Evolutionary conservation across 2,888 invertebrate species (phyloP).

Genomic region (Neocrepidodera transversa): DNA sequence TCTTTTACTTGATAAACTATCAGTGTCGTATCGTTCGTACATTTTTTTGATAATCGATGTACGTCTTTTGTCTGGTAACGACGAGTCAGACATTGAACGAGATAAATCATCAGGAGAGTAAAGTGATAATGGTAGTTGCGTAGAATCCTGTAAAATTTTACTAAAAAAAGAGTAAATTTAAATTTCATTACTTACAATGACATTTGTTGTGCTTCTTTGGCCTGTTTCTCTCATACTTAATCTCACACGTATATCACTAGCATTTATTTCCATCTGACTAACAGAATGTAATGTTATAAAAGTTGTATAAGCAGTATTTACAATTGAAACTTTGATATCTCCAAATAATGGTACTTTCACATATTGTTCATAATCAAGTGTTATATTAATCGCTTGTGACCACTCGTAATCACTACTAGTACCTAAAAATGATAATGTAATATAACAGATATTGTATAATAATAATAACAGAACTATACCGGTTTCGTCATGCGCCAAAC

Average conservation of each 20-base stretch:
- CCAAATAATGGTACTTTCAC: slow-evolving; percentile 67
- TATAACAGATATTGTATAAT: too few species aligned
- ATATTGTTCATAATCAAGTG: slow-evolving; percentile 64
- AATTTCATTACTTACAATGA: too few species aligned
- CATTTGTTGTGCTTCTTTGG: too few species aligned
- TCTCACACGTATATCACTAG: slow-evolving; percentile 79
- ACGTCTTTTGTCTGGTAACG: slow-evolving; percentile 11
- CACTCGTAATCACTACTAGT: slow-evolving; percentile 52
- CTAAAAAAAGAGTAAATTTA: too few species aligned
- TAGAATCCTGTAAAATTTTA: too few species aligned
- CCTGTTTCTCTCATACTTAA: slow-evolving; percentile 60
- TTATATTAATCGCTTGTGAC: slow-evolving; percentile 63
- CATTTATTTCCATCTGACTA: slow-evolving; percentile 78
- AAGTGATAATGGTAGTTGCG: background rate
- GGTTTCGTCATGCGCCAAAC: background rate
- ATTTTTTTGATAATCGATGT: background rate
- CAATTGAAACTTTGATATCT: slow-evolving; percentile 65
- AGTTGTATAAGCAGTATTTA: slow-evolving; percentile 63
- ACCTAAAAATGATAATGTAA: slow-evolving; percentile 21
- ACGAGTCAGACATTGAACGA: slow-evolving; percentile 32
- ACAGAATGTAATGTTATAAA: slow-evolving; percentile 65
- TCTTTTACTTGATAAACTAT: slow-evolving; percentile 10
- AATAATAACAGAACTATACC: too few species aligned
- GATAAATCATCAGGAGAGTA: slow-evolving; percentile 15
- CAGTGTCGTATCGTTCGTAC: background rate